A percentile compares a stretch with the other conserved stretches of the same genome.
Conservation (phyloP, 2,113 vertebrate genomes). For the Platysternon megacephalum region DNA sequence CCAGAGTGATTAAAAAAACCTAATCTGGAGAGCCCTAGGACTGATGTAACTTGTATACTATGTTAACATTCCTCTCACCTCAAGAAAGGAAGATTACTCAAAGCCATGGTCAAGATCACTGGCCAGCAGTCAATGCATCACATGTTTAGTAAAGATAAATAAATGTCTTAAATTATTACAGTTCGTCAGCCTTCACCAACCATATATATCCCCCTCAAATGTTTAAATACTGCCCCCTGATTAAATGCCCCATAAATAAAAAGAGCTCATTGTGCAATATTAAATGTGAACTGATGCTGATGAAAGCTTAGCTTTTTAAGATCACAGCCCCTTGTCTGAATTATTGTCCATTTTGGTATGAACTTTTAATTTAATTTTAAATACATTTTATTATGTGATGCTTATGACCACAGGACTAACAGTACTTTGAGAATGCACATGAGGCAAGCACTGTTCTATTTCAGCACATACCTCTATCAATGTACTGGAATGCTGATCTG, state of each 20-base stretch:
- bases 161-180: slow-evolving; percentile 39
- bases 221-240: slow-evolving; percentile 29
- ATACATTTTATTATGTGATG: background rate
- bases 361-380: background rate
- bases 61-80: slow-evolving; percentile 62
- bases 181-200: slow-evolving; percentile 30
- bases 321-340: background rate
- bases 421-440: background rate
- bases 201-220: slow-evolving; percentile 28
- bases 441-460: background rate
- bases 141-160: slow-evolving; percentile 57
- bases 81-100: slow-evolving; percentile 63
- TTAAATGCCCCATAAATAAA: background rate
- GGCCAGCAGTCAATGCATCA: slow-evolving; percentile 15
- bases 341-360: background rate
- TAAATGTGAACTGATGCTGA: background rate
- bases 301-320: background rate
- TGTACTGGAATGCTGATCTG: background rate
- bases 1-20: slow-evolving; percentile 65
- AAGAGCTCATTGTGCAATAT: background rate
- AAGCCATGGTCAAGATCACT: slow-evolving; percentile 20
- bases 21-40: slow-evolving; percentile 57
- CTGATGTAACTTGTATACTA: slow-evolving; percentile 64
- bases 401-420: background rate
- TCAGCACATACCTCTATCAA: background rate